Percentiles rank a stretch among this genome's conserved stretches.
These are phyloP conservation scores for Mellivora capensis DNA, from an alignment of 2,113 vertebrate genomes.

Conservation along the genomic window DNA sequence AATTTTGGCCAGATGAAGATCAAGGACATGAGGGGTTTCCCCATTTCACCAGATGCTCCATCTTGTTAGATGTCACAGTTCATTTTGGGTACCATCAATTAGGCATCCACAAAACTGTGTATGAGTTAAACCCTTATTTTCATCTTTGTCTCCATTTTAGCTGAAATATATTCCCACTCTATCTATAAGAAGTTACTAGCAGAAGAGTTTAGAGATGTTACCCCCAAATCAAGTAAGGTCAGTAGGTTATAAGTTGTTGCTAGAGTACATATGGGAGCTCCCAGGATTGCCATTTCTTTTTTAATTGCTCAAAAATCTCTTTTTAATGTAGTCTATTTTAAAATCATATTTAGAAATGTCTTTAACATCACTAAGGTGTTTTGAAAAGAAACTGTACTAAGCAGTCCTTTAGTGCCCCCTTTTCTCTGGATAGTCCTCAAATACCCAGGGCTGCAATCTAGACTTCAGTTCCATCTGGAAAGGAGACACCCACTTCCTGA, in stretches of 20 bases:
- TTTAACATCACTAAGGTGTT: not conserved
- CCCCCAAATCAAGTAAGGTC: not conserved
- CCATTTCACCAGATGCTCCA: not conserved
- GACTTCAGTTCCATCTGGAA: not conserved
- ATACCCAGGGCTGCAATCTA: not conserved
- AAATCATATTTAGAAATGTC: not conserved
- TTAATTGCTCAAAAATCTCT: not conserved
- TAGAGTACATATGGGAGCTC: not conserved
- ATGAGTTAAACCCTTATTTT: not conserved
- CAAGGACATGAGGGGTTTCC: not conserved
- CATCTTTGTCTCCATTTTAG: not conserved
- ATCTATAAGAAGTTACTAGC: not conserved
- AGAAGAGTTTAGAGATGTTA: not conserved
- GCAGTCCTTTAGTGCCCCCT: not conserved
- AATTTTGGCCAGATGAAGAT: not conserved
- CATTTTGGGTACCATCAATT: not conserved
- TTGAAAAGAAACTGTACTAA: not conserved
- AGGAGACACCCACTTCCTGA: not conserved
- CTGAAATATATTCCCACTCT: not conserved
- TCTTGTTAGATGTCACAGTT: not conserved
- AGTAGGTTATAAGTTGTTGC: not conserved
- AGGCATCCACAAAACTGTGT: not conserved
- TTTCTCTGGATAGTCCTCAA: not conserved
- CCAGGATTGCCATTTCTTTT: not conserved
- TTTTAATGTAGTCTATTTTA: not conserved